phyloP scores from a whole-genome alignment of 1,140 invertebrate genomes.

The Drosophila santomea region DNA sequence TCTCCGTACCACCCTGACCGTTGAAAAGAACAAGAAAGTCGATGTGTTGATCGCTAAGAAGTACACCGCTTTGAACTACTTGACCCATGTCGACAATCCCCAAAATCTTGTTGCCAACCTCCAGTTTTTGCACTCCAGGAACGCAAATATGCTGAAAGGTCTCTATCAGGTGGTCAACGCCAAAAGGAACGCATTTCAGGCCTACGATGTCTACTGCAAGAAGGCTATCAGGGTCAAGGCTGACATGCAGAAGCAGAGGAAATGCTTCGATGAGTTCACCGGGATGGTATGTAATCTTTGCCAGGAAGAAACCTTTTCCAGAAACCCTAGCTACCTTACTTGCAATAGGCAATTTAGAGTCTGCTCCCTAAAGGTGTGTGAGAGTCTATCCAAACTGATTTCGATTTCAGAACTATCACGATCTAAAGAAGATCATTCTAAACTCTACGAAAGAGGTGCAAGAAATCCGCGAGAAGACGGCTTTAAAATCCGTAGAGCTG shows the following conservation, averaged over 20 bases:
- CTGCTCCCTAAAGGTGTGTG: no score
- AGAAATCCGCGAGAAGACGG: no score
- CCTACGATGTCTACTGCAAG: neutral
- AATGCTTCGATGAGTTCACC: neutral
- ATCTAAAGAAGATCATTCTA: neutral
- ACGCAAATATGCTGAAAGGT: neutral
- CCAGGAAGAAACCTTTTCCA: no score
- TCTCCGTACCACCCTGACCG: neutral
- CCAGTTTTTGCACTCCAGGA: neutral
- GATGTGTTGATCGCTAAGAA: neutral
- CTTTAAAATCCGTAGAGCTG: neutral
- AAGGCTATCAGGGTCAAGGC: neutral
- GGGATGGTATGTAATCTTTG: neutral
- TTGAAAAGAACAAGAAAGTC: neutral
- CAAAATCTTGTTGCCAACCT: neutral
- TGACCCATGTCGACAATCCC: neutral
- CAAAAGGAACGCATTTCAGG: neutral
- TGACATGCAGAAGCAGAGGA: neutral
- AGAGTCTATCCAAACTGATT: neutral
- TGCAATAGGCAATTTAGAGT: no score
- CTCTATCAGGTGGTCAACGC: neutral
- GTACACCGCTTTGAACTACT: neutral
- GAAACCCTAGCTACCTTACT: no score
- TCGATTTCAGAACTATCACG: neutral
- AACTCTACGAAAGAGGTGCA: neutral